Base-by-base conservation (phyloP, 1,140 invertebrate species). In the Luehdorfia chinensis region DNA sequence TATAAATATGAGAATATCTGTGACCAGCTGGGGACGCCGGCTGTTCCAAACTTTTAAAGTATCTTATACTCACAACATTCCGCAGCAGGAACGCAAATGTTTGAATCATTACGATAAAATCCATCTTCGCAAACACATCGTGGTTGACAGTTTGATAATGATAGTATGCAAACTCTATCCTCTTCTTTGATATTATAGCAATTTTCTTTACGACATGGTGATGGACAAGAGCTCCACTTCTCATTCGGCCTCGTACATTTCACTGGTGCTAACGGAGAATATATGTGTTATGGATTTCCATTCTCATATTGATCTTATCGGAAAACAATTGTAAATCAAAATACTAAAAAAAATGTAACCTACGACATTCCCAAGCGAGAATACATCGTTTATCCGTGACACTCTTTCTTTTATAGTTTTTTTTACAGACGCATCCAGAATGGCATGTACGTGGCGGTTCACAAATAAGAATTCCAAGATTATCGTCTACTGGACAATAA, bases 321-420 rank as follows among this genome's bases (percentile, higher is more conserved):
- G n/a, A n/a, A n/a, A n/a, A n/a, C n/a, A n/a, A n/a, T n/a, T n/a
- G n/a, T n/a, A n/a, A n/a, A n/a, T n/a, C n/a, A n/a, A n/a, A n/a
- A n/a, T n/a, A n/a, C n/a, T n/a, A n/a, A n/a, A n/a, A n/a, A n/a
- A n/a, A n/a, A n/a, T n/a, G n/a, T n/a, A n/a, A 64, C 75, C 72
- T 64, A 78, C 75, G 75, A 27, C 75, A 78, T 2, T 67, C 63
- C 5, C 54, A 50, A 36, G 55, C 41, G n/a, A 62, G 19, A 6
- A 78, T 65, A 43, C 75, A 78, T n/a, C 16, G 62, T 0, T 46
- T 4, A 16, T 71, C 52, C 4, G 61, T 34, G 0, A 8, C 0
- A 44, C 65, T 69, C n/a, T 51, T 36, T 11, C 50, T 47, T 14
- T 30, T 56, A 37, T 71, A 62, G 19, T 62, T 56, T 4, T 1